phyloP scores from a whole-genome alignment of 1,140 invertebrate genomes.

The Magallana angulata region DNA sequence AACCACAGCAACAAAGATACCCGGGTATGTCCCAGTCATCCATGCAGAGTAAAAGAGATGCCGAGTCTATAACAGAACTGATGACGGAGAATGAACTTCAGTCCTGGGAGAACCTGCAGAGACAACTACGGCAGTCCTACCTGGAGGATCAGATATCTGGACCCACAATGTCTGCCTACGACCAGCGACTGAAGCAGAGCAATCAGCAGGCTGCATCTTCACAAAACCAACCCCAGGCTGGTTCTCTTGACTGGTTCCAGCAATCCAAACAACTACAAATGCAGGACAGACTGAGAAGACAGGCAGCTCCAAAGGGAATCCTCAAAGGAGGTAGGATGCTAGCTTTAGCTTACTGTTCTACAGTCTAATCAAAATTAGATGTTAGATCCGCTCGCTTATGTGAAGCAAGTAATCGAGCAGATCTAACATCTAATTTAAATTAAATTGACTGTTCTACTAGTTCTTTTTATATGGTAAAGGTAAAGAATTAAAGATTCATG shows the following conservation, averaged over 20 bases:
- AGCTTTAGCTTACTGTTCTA: not conserved
- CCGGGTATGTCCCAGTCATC: not conserved
- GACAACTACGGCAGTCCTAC: constrained; percentile 1
- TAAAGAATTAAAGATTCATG: not conserved
- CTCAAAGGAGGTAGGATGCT: not conserved
- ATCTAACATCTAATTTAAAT: too few species aligned
- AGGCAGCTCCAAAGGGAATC: not conserved
- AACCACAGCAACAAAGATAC: not conserved
- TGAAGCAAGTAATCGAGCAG: too few species aligned
- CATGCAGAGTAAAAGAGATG: not conserved
- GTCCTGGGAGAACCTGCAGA: constrained; percentile 1
- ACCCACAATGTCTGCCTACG: constrained; percentile 14
- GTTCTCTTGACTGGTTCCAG: constrained; percentile 8
- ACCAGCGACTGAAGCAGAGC: not conserved
- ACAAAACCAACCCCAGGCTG: not conserved
- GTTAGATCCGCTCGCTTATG: too few species aligned
- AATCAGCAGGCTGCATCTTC: not conserved
- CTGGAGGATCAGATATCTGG: constrained; percentile 12
- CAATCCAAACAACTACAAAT: constrained; percentile 26
- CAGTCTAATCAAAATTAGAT: too few species aligned
- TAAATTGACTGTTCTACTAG: not conserved
- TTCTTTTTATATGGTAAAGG: not conserved
- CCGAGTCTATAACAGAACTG: not conserved
- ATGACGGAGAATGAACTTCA: constrained; percentile 3
- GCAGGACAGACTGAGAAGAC: not conserved